Percentiles rank a stretch among this genome's conserved stretches.
Conservation (phyloP, 2,888 invertebrate genomes). For the Syritta pipiens region DNA sequence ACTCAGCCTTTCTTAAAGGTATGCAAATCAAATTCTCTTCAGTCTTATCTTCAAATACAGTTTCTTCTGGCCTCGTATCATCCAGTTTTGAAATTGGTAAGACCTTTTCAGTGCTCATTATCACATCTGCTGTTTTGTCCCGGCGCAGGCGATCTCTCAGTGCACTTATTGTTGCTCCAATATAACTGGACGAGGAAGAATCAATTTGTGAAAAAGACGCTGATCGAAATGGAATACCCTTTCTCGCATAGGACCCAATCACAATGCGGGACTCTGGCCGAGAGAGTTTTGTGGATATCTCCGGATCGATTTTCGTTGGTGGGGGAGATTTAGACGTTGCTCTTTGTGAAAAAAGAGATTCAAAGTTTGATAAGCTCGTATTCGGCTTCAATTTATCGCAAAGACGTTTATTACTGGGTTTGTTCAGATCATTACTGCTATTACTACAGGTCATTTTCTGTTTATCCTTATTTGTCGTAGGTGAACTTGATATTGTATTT, state of each 20-base stretch:
- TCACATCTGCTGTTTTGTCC: constrained; percentile 75
- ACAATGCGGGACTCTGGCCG: constrained; percentile 83
- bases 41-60: constrained; percentile 33
- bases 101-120: constrained; percentile 66
- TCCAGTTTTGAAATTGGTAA: constrained; percentile 52
- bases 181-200: constrained; percentile 83
- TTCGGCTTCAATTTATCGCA: constrained; percentile 74
- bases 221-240: constrained; percentile 88
- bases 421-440: constrained; percentile 55
- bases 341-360: constrained; percentile 74
- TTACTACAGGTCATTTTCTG: constrained; percentile 27
- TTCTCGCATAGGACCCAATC: constrained; percentile 83
- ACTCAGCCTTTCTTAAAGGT: constrained; percentile 74
- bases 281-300: constrained; percentile 79
- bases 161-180: constrained; percentile 78
- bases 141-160: constrained; percentile 76
- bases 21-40: constrained; percentile 75
- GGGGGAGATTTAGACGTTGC: constrained; percentile 75
- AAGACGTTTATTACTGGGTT: constrained; percentile 41
- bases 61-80: constrained; percentile 54
- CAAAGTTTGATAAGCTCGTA: constrained; percentile 77
- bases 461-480: neutral
- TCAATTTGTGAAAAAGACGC: constrained; percentile 94
- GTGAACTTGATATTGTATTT: neutral
- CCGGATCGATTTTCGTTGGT: constrained; percentile 66